Conservation (phyloP, 2,888 invertebrate genomes). For the Metacarcinus magister region DNA sequence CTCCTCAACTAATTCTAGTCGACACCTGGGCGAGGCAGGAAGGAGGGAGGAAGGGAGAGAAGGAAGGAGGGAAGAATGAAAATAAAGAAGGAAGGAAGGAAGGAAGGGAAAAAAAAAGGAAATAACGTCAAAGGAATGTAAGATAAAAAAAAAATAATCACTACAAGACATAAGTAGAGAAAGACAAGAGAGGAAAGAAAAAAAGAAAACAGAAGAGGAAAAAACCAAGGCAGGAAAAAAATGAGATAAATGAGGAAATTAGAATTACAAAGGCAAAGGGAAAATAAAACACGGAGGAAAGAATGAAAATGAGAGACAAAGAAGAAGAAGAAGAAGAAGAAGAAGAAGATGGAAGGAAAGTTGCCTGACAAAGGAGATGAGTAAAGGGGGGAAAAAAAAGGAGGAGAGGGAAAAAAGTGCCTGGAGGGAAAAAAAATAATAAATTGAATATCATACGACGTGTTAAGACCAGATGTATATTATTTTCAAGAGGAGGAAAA, state of each 20-base stretch:
- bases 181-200: not conserved
- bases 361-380: not conserved
- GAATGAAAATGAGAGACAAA: not conserved
- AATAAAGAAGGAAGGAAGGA: not conserved
- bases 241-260: not conserved
- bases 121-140: not conserved
- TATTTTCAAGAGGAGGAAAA: too few species aligned
- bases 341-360: not conserved
- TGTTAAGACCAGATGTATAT: too few species aligned
- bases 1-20: conserved; percentile 26
- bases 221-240: not conserved
- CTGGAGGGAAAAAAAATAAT: not conserved
- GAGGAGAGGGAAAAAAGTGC: not conserved
- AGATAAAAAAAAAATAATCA: not conserved
- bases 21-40: not conserved
- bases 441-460: not conserved
- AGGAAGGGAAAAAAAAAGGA: not conserved
- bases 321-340: not conserved
- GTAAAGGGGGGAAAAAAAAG: not conserved
- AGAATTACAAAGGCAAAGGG: conserved; percentile 11
- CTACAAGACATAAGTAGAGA: not conserved
- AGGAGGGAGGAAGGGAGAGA: not conserved
- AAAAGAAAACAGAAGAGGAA: not conserved
- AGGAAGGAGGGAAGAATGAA: not conserved
- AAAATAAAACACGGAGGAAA: not conserved